Evolutionary conservation across 2,113 vertebrate genomes (phyloP), one percentile per base, ranked within the genome.

Genomic region (Scophthalmus maximus): DNA sequence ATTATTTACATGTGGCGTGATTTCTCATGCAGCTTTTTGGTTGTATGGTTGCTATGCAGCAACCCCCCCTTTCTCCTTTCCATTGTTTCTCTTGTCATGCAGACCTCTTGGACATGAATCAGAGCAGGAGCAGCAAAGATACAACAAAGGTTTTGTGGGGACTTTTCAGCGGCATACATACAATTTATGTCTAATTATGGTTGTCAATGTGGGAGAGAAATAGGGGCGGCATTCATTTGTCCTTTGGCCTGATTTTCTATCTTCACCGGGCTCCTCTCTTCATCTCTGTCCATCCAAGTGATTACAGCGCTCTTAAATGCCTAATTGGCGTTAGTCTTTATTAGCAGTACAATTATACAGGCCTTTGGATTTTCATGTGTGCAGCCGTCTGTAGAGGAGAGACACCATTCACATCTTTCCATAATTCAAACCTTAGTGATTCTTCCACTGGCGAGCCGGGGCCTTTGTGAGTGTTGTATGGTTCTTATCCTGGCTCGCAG

Each of bases 251-350:
- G 87, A 94, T 94, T 88, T 95, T 95, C 81, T 79, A 76, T 91
- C 72, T 88, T 78, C 94, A 95, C 93, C 92, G 86, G 92, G 44
- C 79, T 82, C 22, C 83, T 91, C 94, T 95, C 93, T 95, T 95
- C 94, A 93, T 96, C 93, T 95, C 93, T 93, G 93, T 94, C 95
- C 32, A 91, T 96, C 95, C 94, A 94, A 96, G 95, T 95, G 95
- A 98, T 98, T 97, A 97, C 94, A 96, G 95, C 95, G 94, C 95
- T 95, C 97, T 96, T 96, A 98, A 94, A 96, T 95, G 95, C 96
- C 95, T 98, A 98, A 99, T 98, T 99, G 96, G 96, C 96, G 96
- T 97, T 94, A 93, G 95, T 96, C 95, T 95, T 98, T 98, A 97
- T 97, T 98, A 98, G 95, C 96, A 95, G 97, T 98, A 98, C 96